Base-by-base conservation (phyloP, 2,888 invertebrate genomes). In the Brenthis daphne region DNA sequence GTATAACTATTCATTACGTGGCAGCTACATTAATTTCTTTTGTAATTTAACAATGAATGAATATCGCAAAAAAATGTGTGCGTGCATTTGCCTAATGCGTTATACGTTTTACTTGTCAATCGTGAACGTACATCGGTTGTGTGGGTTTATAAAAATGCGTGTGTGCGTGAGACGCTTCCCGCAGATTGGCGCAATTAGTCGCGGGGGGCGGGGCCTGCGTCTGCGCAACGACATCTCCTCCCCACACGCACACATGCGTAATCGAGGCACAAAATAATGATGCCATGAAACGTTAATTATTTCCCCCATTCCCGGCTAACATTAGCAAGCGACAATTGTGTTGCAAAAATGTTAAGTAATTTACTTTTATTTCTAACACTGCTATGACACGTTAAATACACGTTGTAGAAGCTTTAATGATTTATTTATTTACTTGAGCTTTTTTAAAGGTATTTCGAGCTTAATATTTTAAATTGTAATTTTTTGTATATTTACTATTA, bases 141-240 rank as follows among this genome's bases (percentile, higher is more conserved):
- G 75, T 71, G 69, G 60, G 78, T 77, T 79, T 76, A 75, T 79
- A 79, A 78, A 81, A 79, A 82, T 82, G 79, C 74, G 81, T 80
- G 90, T 86, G 88, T 87, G 90, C 82, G 88, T 86, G 82, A 80
- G 80, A 72, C 73, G 79, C 81, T 77, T 77, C 79, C 77, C 87
- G 82, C 88, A 88, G 92, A 92, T 92, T 92, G 92, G 92, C 85
- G 92, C 91, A 92, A 92, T 92, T 92, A 91, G 88, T 79, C 77
- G 79, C 77, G 81, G 81, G 81, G 86, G 91, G 90, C 88, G 90
- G 86, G 86, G 89, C 88, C 81, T 87, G 88, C 87, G 90, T 82
- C 77, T 77, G 86, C 89, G 88, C 82, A 76, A 85, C 85, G 92
- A 92, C 91, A 92, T 89, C 85, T 88, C 89, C 86, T 82, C 89